Percentiles rank a stretch among this genome's conserved stretches.
Conservation (phyloP, 2,797 vertebrate species). For the Psittacula derbiana region DNA sequence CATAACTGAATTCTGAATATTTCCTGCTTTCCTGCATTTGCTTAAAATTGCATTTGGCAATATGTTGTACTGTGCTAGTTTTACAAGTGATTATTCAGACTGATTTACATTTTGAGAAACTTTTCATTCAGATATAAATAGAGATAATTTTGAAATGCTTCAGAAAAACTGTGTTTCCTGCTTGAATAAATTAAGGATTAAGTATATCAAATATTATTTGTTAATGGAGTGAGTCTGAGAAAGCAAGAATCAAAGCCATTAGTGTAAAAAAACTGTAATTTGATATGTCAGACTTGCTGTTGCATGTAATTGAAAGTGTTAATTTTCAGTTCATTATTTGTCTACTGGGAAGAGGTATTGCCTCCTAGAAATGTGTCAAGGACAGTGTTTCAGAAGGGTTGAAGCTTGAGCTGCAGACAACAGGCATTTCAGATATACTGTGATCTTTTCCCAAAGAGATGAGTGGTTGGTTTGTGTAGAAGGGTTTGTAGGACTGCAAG, state of each 20-base stretch:
- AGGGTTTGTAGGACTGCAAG: neutral
- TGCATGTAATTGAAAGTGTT: slow-evolving; percentile 48
- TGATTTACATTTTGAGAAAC: neutral
- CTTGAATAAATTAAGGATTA: neutral
- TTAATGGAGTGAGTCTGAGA: neutral
- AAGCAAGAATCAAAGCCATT: neutral
- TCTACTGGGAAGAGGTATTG: neutral
- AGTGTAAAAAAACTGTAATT: neutral
- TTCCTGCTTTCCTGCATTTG: neutral
- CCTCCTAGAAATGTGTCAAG: slow-evolving; percentile 29
- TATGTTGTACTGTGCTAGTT: neutral
- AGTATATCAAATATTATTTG: neutral
- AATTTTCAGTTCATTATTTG: slow-evolving; percentile 28
- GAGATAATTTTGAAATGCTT: neutral
- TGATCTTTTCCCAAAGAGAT: neutral
- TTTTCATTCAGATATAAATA: neutral
- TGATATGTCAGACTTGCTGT: neutral
- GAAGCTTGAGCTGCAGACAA: neutral
- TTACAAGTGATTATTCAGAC: neutral
- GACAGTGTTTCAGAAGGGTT: neutral
- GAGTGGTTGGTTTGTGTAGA: neutral
- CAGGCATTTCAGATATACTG: neutral
- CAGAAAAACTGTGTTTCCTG: neutral
- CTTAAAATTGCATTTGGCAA: neutral
- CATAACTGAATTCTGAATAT: neutral